Base-by-base conservation (phyloP, 2,888 invertebrate genomes). In the Hirtodrosophila confusa region DNA sequence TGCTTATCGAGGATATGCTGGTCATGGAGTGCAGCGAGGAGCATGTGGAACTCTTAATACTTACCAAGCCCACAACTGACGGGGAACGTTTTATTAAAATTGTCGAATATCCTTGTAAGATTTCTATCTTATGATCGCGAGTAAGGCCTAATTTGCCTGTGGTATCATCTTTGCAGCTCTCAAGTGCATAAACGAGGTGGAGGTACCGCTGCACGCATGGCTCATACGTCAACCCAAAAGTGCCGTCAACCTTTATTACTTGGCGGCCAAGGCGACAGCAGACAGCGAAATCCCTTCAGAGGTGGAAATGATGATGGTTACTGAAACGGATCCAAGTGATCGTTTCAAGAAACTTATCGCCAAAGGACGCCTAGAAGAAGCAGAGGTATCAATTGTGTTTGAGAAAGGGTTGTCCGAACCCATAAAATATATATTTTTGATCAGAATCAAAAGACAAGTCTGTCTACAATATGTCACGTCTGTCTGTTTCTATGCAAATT, bases 271-370 rank as follows among this genome's bases (percentile, higher is more conserved):
- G 33, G 63, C 85, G 11, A 31, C 56, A 0, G 86, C 86, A 53
- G 53, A 47, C 0, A 54, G 69, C 3, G 71, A 76, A 24, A 49
- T 88, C 3, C 89, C 90, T 0, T 80, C 89, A 11, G 85, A 86
- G 60, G 88, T 92, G 56, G 90, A 90, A 84, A 90, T 92, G 89
- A 88, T 90, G 72, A 73, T 89, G 29, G 88, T 92, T 0, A 89
- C 90, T 0, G 92, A 92, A 78, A 91, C 91, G 0, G 89, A 91
- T 71, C 92, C 92, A 1, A 85, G 82, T 43, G 89, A 92, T 72
- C 88, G 92, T 3, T 87, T 91, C 5, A 90, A 90, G 33, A 92
- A 91, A 72, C 78, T 92, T 0, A 89, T 92, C 49, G 84, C 88
- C n/a, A 90, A 90, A 41, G 91, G 91, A 3, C 89, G 89, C 45